A percentile compares a stretch with the other conserved stretches of the same genome.
These are phyloP conservation scores for Rhinolophus ferrumequinum DNA, from an alignment of 2,113 vertebrate genomes.

Conservation along the genomic window DNA sequence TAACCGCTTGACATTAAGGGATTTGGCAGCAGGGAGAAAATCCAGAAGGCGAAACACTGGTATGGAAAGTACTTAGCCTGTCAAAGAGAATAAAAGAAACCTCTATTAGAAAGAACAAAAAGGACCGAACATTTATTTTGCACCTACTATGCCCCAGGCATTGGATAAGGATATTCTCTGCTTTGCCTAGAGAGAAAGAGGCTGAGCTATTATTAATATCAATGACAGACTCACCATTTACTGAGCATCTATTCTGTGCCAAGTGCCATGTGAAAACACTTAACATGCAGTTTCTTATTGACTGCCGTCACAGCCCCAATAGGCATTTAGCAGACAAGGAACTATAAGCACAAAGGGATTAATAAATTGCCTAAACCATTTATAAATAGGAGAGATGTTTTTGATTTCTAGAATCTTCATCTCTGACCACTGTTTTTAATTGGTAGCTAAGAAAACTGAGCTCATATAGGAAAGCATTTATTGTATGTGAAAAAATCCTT, in stretches of 20 bases:
- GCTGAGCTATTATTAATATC: not conserved
- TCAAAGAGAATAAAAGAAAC: conserved; percentile 53
- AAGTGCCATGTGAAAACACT: not conserved
- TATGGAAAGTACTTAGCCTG: conserved; percentile 53
- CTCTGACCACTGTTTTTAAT: not conserved
- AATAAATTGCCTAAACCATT: not conserved
- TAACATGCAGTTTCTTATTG: not conserved
- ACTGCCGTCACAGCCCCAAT: not conserved
- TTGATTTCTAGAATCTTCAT: conserved; percentile 12
- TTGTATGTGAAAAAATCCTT: not conserved
- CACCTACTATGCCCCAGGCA: conserved; percentile 18
- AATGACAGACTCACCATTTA: not conserved
- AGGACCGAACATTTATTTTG: not conserved
- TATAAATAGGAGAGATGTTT: not conserved
- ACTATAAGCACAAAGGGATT: not conserved
- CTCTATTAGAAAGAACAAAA: conserved; percentile 17
- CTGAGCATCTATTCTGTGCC: not conserved
- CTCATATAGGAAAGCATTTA: not conserved
- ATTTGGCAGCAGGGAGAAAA: conserved; percentile 68
- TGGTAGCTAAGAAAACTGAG: not conserved
- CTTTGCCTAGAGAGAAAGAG: not conserved
- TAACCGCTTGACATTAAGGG: conserved; percentile 62
- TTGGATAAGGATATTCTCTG: not conserved
- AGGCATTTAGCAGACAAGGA: not conserved
- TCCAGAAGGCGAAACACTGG: conserved; percentile 12